Base-by-base conservation (phyloP, 1,140 invertebrate genomes). In the Drosophila burlai region DNA sequence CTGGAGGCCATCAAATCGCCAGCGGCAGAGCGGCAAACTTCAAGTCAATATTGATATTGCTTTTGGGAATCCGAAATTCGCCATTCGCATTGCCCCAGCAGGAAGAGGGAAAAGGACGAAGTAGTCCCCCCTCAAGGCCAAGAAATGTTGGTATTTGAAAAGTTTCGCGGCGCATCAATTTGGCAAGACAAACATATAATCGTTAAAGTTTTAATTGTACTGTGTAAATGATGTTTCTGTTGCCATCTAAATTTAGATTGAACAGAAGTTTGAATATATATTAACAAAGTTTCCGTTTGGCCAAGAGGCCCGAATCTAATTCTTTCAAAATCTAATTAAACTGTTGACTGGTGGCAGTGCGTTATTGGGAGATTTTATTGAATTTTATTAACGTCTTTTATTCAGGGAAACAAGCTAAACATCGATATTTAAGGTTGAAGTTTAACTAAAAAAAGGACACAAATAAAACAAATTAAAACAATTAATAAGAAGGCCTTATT, bases 171-270 rank as follows among this genome's bases (percentile, higher is more conserved):
- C 52, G 15, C 69, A 57, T 75, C 83, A 82, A 76, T 76, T 79
- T 61, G 59, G 29, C 61, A 67, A 76, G 65, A 59, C 83, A 86
- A 81, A 82, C 67, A 82, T 55, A 79, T 86, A 80, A 85, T 80
- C 80, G 83, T 76, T 87, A 73, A 87, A 86, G 75, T 83, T 86
- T 86, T 87, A 73, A 86, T 87, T 85, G 80, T 76, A 50, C 76
- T 61, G 50, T 13, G 21, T 16, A 66, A 85, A 67, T 61, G 46
- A 59, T 77, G 57, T 74, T 66, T 55, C 55, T 55, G 67, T 65
- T 81, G 54, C 31, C 31, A 52, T 85, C 55, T 42, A 61, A 71
- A 67, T 76, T 54, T 42, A 62, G 64, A 75, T 68, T 63, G 36
- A 15, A 38, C 29, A 43, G 15, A 71, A 73, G 29, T 73, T 73